A percentile compares a stretch with the other conserved stretches of the same genome.
Conservation (phyloP, 2,113 vertebrate species). For the Pachycephala philippinensis region DNA sequence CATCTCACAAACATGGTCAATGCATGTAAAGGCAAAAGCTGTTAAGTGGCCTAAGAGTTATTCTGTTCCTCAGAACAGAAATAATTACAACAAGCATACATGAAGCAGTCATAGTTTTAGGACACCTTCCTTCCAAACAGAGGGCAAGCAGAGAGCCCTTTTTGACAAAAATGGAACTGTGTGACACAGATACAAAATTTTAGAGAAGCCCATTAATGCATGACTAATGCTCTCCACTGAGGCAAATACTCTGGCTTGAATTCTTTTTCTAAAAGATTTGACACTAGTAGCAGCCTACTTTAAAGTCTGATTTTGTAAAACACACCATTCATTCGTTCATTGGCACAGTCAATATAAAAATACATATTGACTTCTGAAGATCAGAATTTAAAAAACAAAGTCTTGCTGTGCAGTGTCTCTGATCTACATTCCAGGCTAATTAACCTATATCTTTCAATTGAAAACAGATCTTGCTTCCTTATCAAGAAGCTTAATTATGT, state of each 20-base stretch:
- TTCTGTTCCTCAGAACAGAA: neutral
- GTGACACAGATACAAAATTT: neutral
- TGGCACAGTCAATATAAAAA: neutral
- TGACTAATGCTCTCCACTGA: neutral
- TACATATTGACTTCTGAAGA: neutral
- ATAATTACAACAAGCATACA: neutral
- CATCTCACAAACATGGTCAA: neutral
- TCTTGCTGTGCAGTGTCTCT: neutral
- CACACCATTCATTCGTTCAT: neutral
- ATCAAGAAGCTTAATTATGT: constrained; percentile 16
- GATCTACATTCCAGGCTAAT: neutral
- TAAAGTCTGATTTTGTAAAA: neutral
- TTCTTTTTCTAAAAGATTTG: neutral
- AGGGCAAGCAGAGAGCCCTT: neutral
- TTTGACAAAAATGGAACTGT: neutral
- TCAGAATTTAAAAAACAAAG: neutral
- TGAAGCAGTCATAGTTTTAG: neutral
- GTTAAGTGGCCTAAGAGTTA: neutral
- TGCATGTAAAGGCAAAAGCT: neutral
- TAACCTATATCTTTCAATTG: constrained; percentile 18
- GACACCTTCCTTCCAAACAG: neutral
- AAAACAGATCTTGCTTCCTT: neutral
- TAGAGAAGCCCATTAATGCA: neutral
- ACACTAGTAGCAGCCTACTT: neutral
- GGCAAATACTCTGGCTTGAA: neutral